A percentile compares a stretch with the other conserved stretches of the same genome.
Evolutionary conservation across 1,140 invertebrate genomes (phyloP).

Genomic region (Stegodyphus dumicola): DNA sequence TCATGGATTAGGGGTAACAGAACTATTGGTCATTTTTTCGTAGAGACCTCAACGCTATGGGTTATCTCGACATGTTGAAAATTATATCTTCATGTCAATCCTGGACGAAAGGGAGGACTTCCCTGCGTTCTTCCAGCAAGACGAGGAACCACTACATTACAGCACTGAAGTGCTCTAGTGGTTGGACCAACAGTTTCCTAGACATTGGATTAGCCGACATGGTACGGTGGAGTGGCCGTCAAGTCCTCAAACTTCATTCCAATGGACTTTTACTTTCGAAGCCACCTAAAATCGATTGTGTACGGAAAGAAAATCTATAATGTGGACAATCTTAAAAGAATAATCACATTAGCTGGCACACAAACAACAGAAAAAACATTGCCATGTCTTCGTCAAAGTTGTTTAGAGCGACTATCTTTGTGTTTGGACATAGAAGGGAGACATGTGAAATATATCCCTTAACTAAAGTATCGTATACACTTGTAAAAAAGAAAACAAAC

Average conservation of each 20-base stretch:
- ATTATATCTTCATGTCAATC: slow-evolving; percentile 1
- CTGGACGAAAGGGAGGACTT: slow-evolving; percentile 16
- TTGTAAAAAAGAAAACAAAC: too few relatives aligned
- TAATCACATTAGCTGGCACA: slow-evolving; percentile 9
- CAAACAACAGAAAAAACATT: slow-evolving; percentile 6
- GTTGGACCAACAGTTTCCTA: neutral
- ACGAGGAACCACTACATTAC: neutral
- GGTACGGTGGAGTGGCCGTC: neutral
- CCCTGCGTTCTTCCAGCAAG: slow-evolving; percentile 21
- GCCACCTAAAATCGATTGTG: slow-evolving; percentile 42
- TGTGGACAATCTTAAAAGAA: slow-evolving; percentile 19
- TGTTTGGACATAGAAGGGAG: neutral
- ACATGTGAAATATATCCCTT: neutral
- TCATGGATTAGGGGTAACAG: too few relatives aligned
- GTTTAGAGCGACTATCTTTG: neutral
- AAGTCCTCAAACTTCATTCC: slow-evolving; percentile 67
- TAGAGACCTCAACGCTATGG: neutral
- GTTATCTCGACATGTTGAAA: slow-evolving; percentile 2
- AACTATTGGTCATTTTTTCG: too few relatives aligned
- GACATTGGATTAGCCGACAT: neutral
- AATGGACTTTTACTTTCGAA: slow-evolving; percentile 68
- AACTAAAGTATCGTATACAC: neutral
- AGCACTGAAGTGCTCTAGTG: neutral
- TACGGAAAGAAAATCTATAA: slow-evolving; percentile 10
- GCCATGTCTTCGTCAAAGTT: neutral